phyloP scores from a whole-genome alignment of 2,888 invertebrate genomes.

The Prenolepis imparis region DNA sequence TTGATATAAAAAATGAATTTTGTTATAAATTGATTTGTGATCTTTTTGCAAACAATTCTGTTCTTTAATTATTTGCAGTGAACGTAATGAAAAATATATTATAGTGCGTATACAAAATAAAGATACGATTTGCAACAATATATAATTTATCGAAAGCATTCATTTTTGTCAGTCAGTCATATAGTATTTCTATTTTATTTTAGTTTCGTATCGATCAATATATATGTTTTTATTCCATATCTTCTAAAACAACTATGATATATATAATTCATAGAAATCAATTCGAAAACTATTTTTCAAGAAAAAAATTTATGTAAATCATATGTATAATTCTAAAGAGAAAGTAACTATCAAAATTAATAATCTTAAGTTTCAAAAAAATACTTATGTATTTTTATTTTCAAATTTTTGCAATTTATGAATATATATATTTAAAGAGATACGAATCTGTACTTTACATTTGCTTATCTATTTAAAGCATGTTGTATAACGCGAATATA shows the following conservation, averaged over 20 bases:
- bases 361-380: not conserved
- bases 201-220: slow-evolving; percentile 10
- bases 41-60: not conserved
- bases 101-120: not conserved
- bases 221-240: slow-evolving; percentile 5
- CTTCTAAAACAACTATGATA: not conserved
- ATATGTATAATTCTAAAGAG: not conserved
- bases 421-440: not conserved
- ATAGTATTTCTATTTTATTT: slow-evolving; percentile 1
- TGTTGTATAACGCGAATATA: slow-evolving; percentile 16
- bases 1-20: not conserved
- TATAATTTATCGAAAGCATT: not conserved
- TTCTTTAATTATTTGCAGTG: not conserved
- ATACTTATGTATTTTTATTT: not conserved
- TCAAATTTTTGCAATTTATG: not conserved
- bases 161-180: not conserved
- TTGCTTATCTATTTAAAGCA: not conserved
- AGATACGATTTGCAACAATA: not conserved
- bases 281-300: not conserved
- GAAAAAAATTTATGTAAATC: not conserved
- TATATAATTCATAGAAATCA: slow-evolving; percentile 10
- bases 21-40: not conserved
- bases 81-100: not conserved
- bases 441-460: not conserved
- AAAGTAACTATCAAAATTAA: not conserved